Evolutionary conservation across 2,888 invertebrate genomes (phyloP).

Genomic region (Machimus atricapillus): DNA sequence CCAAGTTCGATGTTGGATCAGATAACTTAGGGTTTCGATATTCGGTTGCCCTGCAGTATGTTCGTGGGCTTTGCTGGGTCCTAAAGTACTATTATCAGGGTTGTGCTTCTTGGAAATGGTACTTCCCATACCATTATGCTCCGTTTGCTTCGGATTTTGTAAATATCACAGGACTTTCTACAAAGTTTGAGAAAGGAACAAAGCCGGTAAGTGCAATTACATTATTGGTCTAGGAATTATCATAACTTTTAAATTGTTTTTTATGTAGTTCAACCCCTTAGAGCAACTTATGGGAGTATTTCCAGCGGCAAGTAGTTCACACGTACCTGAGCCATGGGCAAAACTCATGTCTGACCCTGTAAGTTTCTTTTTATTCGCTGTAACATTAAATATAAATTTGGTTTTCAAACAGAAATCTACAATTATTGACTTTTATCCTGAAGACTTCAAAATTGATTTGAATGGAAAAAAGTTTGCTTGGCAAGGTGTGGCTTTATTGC

Average conservation of each 20-base stretch:
- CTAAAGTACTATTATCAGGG: slow-evolving; percentile 99
- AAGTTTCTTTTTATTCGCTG: slow-evolving; percentile 55
- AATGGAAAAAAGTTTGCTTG: slow-evolving; percentile 99
- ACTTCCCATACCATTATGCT: slow-evolving; percentile 99
- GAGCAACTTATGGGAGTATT: slow-evolving; percentile 99
- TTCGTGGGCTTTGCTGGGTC: slow-evolving; percentile 97
- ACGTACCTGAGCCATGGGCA: slow-evolving; percentile 94
- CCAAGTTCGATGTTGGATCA: slow-evolving; percentile 83
- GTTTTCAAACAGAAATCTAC: slow-evolving; percentile 74
- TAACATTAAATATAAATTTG: neutral
- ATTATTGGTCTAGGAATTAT: neutral
- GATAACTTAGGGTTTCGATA: slow-evolving; percentile 86
- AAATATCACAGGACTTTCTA: slow-evolving; percentile 84
- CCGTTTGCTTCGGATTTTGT: slow-evolving; percentile 99
- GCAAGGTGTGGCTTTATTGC: slow-evolving; percentile 98
- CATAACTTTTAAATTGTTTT: neutral
- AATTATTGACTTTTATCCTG: slow-evolving; percentile 99
- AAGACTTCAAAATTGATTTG: slow-evolving; percentile 95
- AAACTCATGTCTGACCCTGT: slow-evolving; percentile 90
- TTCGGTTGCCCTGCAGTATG: slow-evolving; percentile 92
- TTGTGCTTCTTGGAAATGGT: slow-evolving; percentile 99
- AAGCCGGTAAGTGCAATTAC: slow-evolving; percentile 73
- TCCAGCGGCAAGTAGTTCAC: slow-evolving; percentile 94
- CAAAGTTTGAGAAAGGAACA: slow-evolving; percentile 87
- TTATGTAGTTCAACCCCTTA: slow-evolving; percentile 85